Conservation (phyloP, 1,140 invertebrate genomes). For the Pogonomyrmex californicus region DNA sequence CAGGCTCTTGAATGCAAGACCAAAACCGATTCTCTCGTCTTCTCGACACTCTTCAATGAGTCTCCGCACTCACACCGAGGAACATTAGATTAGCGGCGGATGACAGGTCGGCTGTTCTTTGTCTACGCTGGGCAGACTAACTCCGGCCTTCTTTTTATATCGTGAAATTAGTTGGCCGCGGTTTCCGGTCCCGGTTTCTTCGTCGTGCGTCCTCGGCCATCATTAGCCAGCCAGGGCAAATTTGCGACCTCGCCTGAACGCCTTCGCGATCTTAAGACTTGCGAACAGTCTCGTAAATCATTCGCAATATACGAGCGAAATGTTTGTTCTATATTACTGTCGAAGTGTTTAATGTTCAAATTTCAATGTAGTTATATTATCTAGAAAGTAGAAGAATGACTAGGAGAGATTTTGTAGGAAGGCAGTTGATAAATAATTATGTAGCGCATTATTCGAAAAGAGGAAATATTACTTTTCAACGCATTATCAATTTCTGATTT, state of each 20-base stretch:
- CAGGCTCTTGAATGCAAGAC: neutral
- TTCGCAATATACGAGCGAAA: constrained; percentile 12
- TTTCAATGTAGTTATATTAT: neutral
- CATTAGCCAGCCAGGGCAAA: constrained; percentile 73
- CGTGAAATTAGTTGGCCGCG: constrained; percentile 83
- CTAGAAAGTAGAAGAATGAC: neutral
- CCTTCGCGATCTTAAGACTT: constrained; percentile 38
- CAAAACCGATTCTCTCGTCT: constrained; percentile 17
- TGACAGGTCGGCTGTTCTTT: constrained; percentile 82
- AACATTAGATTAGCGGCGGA: constrained; percentile 77
- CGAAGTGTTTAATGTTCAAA: neutral
- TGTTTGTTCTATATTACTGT: constrained; percentile 3
- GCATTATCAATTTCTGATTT: constrained; percentile 3
- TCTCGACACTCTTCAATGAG: constrained; percentile 45
- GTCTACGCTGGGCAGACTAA: constrained; percentile 76
- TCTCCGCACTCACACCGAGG: constrained; percentile 58
- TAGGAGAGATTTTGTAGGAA: neutral
- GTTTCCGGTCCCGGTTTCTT: constrained; percentile 82
- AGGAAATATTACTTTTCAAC: neutral
- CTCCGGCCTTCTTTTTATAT: constrained; percentile 82
- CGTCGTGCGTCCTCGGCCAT: constrained; percentile 67
- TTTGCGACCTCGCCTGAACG: constrained; percentile 62
- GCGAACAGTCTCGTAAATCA: constrained; percentile 38
- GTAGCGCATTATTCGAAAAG: neutral
- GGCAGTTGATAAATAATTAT: neutral